A percentile compares a stretch with the other conserved stretches of the same genome.
Evolutionary conservation across 1,140 invertebrate species (phyloP).

Genomic region (Drosophila simulans): DNA sequence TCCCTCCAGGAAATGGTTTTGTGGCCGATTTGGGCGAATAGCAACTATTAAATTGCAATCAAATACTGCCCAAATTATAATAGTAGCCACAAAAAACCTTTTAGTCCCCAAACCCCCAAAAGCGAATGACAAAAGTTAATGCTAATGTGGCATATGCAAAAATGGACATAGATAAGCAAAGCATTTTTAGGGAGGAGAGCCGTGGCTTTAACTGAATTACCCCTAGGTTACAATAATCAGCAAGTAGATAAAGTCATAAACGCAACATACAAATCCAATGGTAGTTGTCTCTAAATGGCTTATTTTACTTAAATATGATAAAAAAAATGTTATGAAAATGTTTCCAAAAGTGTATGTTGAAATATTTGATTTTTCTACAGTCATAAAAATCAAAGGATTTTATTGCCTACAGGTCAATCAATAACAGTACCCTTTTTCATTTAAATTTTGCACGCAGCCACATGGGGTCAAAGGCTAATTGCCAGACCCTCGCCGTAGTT

Average conservation of each 20-base stretch:
- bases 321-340: no score
- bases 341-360: no score
- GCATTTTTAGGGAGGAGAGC: slow-evolving; percentile 25
- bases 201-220: no score
- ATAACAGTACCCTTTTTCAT: not conserved
- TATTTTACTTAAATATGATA: no score
- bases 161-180: slow-evolving; percentile 4
- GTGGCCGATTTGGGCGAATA: slow-evolving; percentile 13
- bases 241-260: no score
- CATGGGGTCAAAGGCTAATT: slow-evolving; percentile 47
- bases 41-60: slow-evolving; percentile 68
- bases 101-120: slow-evolving; percentile 56
- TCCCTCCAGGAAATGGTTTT: slow-evolving; percentile 45
- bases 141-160: slow-evolving; percentile 37
- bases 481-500: slow-evolving; percentile 33
- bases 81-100: slow-evolving; percentile 68
- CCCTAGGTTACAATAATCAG: no score
- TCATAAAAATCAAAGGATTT: no score
- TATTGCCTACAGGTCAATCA: not conserved
- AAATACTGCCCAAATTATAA: slow-evolving; percentile 62
- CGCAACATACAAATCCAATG: no score
- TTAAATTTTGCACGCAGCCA: not conserved
- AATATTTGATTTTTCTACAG: no score
- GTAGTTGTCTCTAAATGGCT: no score
- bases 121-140: slow-evolving; percentile 68